Base-by-base conservation (phyloP, 2,113 vertebrate species). In the Phylloscopus whistleri region DNA sequence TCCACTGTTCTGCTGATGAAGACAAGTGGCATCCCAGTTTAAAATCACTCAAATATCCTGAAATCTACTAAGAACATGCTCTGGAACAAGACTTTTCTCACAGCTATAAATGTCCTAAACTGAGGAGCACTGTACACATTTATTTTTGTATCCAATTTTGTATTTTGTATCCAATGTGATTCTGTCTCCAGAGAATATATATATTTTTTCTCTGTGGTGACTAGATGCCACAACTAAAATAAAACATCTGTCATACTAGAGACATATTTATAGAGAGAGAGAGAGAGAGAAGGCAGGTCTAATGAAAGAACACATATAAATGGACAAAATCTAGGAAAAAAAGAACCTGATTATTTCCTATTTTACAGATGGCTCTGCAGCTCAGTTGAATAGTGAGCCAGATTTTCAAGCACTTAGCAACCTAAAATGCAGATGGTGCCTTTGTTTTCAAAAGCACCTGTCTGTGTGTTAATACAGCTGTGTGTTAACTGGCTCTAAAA, bases 391-490 rank as follows among this genome's bases (percentile, higher is more conserved):
- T 51, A 82, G 9, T 3, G 2, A 93, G 79, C 79, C 92, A 95
- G 72, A 81, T 95, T 96, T 94, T 90, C 79, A 93, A 88, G 87
- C 78, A 70, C 90, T 95, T 88, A 94, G 8, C 59, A 80, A 84
- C 85, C 44, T 56, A 92, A 95, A 94, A 96, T 90, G 90, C 92
- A 95, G 92, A 80, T 96, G 93, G 75, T 95, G 67, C 22, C 64
- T 96, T 96, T 95, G 41, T 60, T 77, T 87, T 84, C 60, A 84
- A 64, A 94, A 92, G 37, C 85, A 94, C 92, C 90, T 96, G 83
- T 68, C 85, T 84, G 13, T 82, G 52, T 1, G 0, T 84, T 89
- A 70, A 74, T 86, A 83, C 85, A 93, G 82, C 78, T 83, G 75
- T 56, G 19, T 59, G 30, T 59, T 87, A 86, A 91, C 52, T 56